Conservation (phyloP, 2,113 vertebrate genomes). For the Elephantulus edwardii region DNA sequence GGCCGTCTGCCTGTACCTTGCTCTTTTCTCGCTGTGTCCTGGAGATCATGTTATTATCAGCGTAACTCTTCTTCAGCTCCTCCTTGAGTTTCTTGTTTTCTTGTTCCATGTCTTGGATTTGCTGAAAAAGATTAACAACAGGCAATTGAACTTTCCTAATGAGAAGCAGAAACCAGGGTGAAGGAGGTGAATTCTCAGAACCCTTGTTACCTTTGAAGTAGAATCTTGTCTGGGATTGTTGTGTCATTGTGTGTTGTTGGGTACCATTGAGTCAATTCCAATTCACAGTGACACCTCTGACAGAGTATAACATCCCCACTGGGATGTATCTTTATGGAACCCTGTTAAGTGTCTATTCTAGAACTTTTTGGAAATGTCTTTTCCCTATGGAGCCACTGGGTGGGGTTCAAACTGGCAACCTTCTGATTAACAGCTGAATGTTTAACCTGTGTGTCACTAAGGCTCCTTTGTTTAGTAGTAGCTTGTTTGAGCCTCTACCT, state of each 20-base stretch:
- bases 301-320: not conserved
- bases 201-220: fast-evolving
- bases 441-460: not conserved
- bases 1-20: conserved; percentile 29
- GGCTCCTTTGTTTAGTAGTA: not conserved
- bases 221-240: not conserved
- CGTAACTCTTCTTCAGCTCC: conserved; percentile 53
- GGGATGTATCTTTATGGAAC: not conserved
- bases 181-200: fast-evolving
- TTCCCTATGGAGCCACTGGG: not conserved
- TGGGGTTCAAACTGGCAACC: too few relatives aligned
- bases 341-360: too few relatives aligned
- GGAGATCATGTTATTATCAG: conserved; percentile 31
- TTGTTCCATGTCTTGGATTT: conserved; percentile 74
- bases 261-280: not conserved
- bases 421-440: not conserved
- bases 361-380: not conserved
- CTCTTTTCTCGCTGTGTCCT: conserved; percentile 60
- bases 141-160: not conserved
- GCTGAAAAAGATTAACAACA: conserved; percentile 59
- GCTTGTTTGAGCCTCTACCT: not conserved
- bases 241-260: not conserved
- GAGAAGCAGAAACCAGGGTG: not conserved
- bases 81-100: conserved; percentile 67
- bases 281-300: not conserved